Evolutionary conservation across 2,888 invertebrate species (phyloP), one percentile per base, ranked within the genome.

Genomic region (Lobophora halterata): DNA sequence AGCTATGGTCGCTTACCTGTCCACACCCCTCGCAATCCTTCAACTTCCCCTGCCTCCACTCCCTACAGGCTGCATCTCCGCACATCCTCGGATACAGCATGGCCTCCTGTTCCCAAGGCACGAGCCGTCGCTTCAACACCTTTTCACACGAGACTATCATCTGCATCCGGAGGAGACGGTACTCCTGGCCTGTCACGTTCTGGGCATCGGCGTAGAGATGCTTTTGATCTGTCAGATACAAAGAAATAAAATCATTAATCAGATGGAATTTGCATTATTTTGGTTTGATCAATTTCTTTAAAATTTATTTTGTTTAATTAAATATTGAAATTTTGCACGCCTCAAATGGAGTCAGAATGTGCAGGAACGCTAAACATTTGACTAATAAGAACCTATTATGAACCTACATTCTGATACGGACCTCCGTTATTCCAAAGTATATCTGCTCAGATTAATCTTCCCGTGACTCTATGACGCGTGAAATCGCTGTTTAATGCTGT

Each of bases 81-180:
- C 93, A 93, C 2, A 92, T 74, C 36, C 90, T 88, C 0, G 93
- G 93, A 57, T 92, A 93, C 10, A 93, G 72, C 11, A 93, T 65
- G 0, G 91, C 88, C 60, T 94, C 93, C 44, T 90, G 91, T 63
- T 93, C 93, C 79, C 91, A 92, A 0, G 91, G 88, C 6, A 89
- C 80, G 23, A 93, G 61, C 1, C 79, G 67, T 5, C 93, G 79
- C 45, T 89, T 88, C 2, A 93, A 67, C 1, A 86, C 74, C 35
- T 88, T 81, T 61, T 92, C 91, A 34, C 91, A 86, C 0, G 90
- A 85, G 1, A 89, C 85, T 26, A 93, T 90, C 58, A 89, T 85
- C 46, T 90, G 89, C 71, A 92, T 89, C 7, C 93, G 83, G 16
- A 90, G 85, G 0, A 90, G 79, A 0, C 92, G 88, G 66, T 91